Conservation (phyloP, 2,888 invertebrate genomes). For the Epirrhoe tristata region DNA sequence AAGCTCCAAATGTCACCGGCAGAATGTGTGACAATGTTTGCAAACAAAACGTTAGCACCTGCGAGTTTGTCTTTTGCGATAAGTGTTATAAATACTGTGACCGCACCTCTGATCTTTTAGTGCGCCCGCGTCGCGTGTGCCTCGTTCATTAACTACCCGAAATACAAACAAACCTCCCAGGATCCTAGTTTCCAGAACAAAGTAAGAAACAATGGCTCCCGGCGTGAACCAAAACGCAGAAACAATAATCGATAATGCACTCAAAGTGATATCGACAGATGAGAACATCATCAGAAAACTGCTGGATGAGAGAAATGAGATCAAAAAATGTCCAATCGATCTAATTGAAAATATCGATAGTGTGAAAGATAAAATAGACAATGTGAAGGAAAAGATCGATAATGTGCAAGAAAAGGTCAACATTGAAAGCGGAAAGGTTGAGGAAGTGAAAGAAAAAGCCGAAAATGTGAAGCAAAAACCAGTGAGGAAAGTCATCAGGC, state of each 20-base stretch:
- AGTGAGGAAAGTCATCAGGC: conserved; percentile 62
- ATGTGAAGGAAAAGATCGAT: neutral
- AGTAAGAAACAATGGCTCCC: conserved; percentile 67
- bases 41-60: conserved; percentile 55
- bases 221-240: conserved; percentile 69
- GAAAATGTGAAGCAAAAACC: conserved; percentile 48
- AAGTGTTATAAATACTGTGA: conserved; percentile 75
- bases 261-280: conserved; percentile 51
- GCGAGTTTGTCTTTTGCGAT: conserved; percentile 56
- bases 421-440: neutral
- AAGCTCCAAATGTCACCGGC: conserved; percentile 38
- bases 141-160: conserved; percentile 47
- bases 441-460: conserved; percentile 14
- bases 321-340: conserved; percentile 54
- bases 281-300: conserved; percentile 50
- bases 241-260: conserved; percentile 55
- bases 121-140: conserved; percentile 63
- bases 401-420: neutral
- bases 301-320: conserved; percentile 1
- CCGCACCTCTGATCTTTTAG: conserved; percentile 61
- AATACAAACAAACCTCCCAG: neutral
- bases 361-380: no score
- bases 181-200: neutral
- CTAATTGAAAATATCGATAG: conserved; percentile 38
- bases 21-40: conserved; percentile 49